These are phyloP conservation scores for Clunio marinus DNA, from an alignment of 2,888 invertebrate genomes.

Conservation along the genomic window DNA sequence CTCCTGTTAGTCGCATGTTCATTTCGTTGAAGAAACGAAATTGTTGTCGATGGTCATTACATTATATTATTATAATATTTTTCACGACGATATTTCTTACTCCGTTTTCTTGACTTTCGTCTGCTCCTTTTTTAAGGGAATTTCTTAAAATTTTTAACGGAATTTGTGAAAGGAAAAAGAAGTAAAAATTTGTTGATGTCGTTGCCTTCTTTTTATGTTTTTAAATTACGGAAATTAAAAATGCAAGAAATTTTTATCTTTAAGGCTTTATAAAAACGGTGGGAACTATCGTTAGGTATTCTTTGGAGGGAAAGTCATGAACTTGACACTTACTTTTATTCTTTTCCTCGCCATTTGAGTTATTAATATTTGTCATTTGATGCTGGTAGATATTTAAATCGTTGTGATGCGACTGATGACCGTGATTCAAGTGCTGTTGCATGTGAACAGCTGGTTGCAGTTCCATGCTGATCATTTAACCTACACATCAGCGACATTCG, in stretches of 20 bases:
- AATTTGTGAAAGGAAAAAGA: neutral
- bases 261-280: neutral
- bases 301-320: constrained; percentile 11
- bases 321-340: constrained; percentile 34
- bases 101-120: constrained; percentile 5
- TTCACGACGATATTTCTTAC: neutral
- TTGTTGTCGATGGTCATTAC: constrained; percentile 35
- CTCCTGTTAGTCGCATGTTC: constrained; percentile 31
- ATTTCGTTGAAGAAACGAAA: neutral
- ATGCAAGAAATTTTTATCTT: constrained; percentile 1
- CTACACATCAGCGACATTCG: too few relatives aligned
- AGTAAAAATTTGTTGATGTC: neutral
- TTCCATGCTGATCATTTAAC: constrained; percentile 48
- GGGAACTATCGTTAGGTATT: neutral
- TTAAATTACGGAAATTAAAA: constrained; percentile 16
- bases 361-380: constrained; percentile 36
- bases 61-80: neutral
- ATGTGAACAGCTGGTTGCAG: constrained; percentile 47
- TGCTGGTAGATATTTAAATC: constrained; percentile 36
- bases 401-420: constrained; percentile 41
- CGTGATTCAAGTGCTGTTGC: constrained; percentile 46
- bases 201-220: too few relatives aligned
- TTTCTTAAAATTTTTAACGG: constrained; percentile 17
- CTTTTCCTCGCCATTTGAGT: constrained; percentile 29
- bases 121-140: constrained; percentile 15